Base-by-base conservation (phyloP, 1,140 invertebrate genomes). In the Aphaenogaster rudis region DNA sequence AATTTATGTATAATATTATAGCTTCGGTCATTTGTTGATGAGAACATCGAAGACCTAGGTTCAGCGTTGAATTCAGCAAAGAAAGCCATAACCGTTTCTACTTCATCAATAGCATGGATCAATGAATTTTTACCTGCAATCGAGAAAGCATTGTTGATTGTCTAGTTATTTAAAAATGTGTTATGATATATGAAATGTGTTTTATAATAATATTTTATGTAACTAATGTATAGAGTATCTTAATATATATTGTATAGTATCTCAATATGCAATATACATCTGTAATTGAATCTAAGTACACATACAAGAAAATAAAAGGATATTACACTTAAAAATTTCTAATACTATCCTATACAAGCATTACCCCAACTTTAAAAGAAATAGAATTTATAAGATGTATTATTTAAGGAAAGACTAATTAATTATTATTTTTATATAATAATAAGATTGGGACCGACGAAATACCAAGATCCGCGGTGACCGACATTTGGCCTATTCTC, bases 41-140 rank as follows among this genome's bases (percentile, higher is more conserved):
- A 57, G 13, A 86, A 91, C 28, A 13, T 57, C 0, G 39, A 90
- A 8, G 2, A 81, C 17, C 64, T 93, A 3, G 81, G 80, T 50
- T 11, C 54, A 11, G 57, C 86, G 0, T 78, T 90, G 7, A 57
- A 85, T 45, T 13, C 54, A 39, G 89, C 87, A 3, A 67, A 71
- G 63, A 84, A 88, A 72, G 89, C 86, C 8, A 36, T 92, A 1
- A 28, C 64, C 7, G 61, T 64, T 28, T 86, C 92, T 1, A 72
- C 64, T 11, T 63, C 80, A 28, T 90, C 88, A 21, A 52, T 92
- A 21, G 13, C 45, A 15, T 93, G 93, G 92, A 88, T 92, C 4
- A 45, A 90, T 45, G 86, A 78, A n/a, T 90, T 86, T 67, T 50
- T 72, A 4, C 13, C 89, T 9, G 39, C 21, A 9, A 91, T 93